Evolutionary conservation across 2,888 invertebrate species (phyloP), one percentile per base, ranked within the genome.

Genomic region (Caenorhabditis macrosperma): DNA sequence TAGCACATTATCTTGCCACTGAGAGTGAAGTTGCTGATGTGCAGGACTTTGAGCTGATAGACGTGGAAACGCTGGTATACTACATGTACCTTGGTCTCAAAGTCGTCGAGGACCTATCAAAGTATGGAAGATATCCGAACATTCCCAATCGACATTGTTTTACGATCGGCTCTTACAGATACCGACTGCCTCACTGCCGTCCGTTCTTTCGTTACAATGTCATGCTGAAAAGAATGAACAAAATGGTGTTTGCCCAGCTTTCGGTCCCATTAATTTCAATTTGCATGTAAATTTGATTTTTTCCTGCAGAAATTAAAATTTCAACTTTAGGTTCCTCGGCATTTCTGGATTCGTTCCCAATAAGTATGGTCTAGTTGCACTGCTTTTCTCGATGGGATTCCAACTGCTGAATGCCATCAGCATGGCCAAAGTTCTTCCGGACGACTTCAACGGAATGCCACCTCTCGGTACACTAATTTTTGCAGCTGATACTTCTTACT

Each of bases 361-460:
- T 22, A 46, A 48, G 15, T 46, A 63, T n/a, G 33, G 57, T 3
- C 24, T 59, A 2, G 0, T 20, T 9, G 0, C 5, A 38, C n/a
- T 26, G 44, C 41, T 26, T 2, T 41, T 38, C 12, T 38, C 59
- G n/a, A 20, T 60, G 1, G 59, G 22, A n/a, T 2, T 46, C n/a
- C 66, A 75, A n/a, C 0, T 50, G 0, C 3, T 66, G 12, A 61
- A 63, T 30, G 35, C 44, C 5, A 24, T 61, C 9, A 4, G 20
- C 7, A 15, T 68, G 26, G 10, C 28, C 0, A 50, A 59, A 6
- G 15, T 46, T 6, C 52, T 79, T 0, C 79, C 79, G 9, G 46
- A 57, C 17, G 54, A 74, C 10, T 74, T 17, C 17, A 48, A 64
- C 22, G 72, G 63, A 30, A 74, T 57, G 26, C 79, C 79, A n/a